These are phyloP conservation scores for Symphodus melops DNA, from an alignment of 2,113 vertebrate species.

Conservation along the genomic window DNA sequence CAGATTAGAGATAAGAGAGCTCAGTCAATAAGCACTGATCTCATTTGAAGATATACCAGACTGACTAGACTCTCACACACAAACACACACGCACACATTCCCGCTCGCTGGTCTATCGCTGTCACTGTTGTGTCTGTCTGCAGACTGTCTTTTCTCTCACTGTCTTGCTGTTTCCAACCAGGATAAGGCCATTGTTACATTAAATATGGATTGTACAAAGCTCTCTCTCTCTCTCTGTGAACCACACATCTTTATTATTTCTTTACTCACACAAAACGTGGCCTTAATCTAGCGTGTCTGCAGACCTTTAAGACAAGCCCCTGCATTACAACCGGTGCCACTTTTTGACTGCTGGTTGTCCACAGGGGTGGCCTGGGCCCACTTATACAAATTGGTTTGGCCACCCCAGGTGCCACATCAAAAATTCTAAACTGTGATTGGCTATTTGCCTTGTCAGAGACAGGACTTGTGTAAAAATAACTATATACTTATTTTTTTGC, in stretches of 20 bases:
- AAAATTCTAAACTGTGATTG: no score
- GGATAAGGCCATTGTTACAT: conserved; percentile 16
- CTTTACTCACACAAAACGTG: conserved; percentile 1
- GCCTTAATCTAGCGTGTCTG: conserved; percentile 4
- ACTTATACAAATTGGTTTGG: no score
- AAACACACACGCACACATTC: conserved; percentile 23
- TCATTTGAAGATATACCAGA: conserved; percentile 83
- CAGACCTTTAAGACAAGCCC: conserved; percentile 3
- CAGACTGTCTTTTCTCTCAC: background rate
- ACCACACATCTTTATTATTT: background rate
- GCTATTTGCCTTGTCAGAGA: no score
- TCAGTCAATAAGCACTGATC: conserved; percentile 85
- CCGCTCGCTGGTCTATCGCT: conserved; percentile 13
- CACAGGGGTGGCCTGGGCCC: no score
- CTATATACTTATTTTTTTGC: no score
- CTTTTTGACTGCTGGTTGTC: background rate
- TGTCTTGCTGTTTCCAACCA: conserved; percentile 2
- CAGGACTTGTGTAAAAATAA: no score
- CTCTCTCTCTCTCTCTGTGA: background rate
- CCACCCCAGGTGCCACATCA: no score
- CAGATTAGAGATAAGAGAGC: conserved; percentile 83
- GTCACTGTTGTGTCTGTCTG: conserved; percentile 9
- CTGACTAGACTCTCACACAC: conserved; percentile 33
- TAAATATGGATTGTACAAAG: conserved; percentile 39
- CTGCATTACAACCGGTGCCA: background rate